Base-by-base conservation (phyloP, 2,113 vertebrate genomes). In the Ctenomys sociabilis region DNA sequence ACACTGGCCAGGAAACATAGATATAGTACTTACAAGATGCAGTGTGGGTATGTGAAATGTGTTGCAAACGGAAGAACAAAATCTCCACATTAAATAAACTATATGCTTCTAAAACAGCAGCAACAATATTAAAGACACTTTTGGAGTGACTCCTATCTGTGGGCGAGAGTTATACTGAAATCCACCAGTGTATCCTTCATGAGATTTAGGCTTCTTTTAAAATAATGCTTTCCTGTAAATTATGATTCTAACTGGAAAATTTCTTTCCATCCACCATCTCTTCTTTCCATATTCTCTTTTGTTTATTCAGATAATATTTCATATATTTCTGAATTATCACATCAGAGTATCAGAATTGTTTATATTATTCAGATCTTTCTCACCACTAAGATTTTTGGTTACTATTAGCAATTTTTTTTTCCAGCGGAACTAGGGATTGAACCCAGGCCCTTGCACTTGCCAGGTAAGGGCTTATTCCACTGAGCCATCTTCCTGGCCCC, bases 1-100 rank as follows among this genome's bases (percentile, higher is more conserved):
- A 24, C 14, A 22, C 5, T 54, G 54, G 17, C 2, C 19, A 82
- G 17, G 35, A 21, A 40, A 52, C 24, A 52, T 1, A 49, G 64
- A 87, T 19, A 9, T 59, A n/a, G 28, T 73, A 78, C 12, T 92
- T 32, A 24, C 54, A 93, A 10, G 13, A 80, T 30, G 45, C 3
- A 19, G 0, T 12, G 32, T 12, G 32, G 12, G 63, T 61, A 21
- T 3, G 24, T 32, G 22, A 19, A 1, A 8, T 2, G 7, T 35
- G 2, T 52, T 68, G 7, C 24, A 52, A 94, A 59, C 12, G 45
- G 9, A 80, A 83, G 63, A 17, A 0, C 37, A 30, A 7, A 78
- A 78, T 4, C 0, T 14, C 70, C 57, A 35, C 52, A 40, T n/a
- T 57, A 81, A 22, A 72, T 49, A 85, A 32, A 85, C 2, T 14